A percentile compares a stretch with the other conserved stretches of the same genome.
Conservation (phyloP, 2,113 vertebrate genomes). For the Cyanocitta stelleri region DNA sequence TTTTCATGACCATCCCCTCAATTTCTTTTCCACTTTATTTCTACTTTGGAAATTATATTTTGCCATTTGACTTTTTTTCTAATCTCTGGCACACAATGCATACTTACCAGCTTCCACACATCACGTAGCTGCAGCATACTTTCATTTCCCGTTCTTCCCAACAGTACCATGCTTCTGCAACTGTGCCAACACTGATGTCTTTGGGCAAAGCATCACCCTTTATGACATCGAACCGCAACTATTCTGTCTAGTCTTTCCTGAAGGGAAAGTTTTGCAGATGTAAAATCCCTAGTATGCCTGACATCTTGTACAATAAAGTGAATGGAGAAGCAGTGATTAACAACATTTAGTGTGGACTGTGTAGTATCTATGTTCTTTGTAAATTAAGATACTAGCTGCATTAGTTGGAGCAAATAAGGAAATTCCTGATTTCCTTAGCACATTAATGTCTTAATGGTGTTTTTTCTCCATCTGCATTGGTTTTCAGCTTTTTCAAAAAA, state of each 20-base stretch:
- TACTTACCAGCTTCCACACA: background rate
- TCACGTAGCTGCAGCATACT: fast-evolving
- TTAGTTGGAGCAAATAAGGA: background rate
- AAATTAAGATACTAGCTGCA: background rate
- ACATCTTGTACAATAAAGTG: background rate
- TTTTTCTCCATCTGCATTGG: background rate
- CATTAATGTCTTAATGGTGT: background rate
- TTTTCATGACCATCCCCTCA: background rate
- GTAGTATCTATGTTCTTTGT: background rate
- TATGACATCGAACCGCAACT: background rate
- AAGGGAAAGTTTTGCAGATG: background rate
- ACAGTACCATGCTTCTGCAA: background rate
- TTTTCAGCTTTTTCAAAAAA: background rate
- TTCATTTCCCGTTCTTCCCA: background rate
- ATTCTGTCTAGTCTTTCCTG: background rate
- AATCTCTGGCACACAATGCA: background rate
- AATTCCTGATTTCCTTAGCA: background rate
- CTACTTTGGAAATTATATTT: background rate
- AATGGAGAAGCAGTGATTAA: background rate
- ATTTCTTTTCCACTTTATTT: background rate
- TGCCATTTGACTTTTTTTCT: background rate
- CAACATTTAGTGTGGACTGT: background rate
- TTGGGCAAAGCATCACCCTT: background rate
- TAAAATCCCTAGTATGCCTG: background rate
- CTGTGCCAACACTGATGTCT: background rate